Evolutionary conservation across 2,113 vertebrate genomes (phyloP).

Genomic region (Zosterops japonicus): DNA sequence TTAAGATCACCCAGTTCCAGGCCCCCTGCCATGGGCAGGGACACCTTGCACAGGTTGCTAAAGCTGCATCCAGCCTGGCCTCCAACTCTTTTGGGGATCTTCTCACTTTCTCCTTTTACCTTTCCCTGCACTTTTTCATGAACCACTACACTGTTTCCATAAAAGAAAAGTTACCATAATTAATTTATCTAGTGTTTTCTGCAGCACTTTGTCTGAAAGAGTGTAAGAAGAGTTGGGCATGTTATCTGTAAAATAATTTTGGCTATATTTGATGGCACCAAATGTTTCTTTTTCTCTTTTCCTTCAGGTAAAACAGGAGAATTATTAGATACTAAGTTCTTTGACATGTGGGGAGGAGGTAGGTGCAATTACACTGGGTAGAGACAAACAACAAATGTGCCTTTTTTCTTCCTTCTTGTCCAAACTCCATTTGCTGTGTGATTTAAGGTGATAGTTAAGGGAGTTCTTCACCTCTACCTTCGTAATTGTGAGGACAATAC

Average conservation of each 20-base stretch:
- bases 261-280: neutral
- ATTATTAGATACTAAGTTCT: conserved; percentile 79
- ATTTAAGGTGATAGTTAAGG: neutral
- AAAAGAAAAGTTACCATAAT: neutral
- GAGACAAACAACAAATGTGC: neutral
- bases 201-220: neutral
- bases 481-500: neutral
- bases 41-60: neutral
- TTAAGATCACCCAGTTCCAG: neutral
- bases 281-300: conserved; percentile 43
- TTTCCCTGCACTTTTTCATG: neutral
- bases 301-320: conserved; percentile 86
- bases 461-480: neutral
- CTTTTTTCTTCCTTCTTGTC: too few species aligned
- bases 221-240: neutral
- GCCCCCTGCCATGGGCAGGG: neutral
- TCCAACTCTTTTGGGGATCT: neutral
- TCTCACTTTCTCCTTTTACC: neutral
- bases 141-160: neutral
- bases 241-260: neutral
- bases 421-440: neutral
- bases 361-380: conserved; percentile 31
- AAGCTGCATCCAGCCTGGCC: neutral
- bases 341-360: conserved; percentile 97
- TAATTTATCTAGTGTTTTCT: neutral